Evolutionary conservation across 2,888 invertebrate species (phyloP), one percentile per base, ranked within the genome.

Genomic region (Lacanobia oleracea): DNA sequence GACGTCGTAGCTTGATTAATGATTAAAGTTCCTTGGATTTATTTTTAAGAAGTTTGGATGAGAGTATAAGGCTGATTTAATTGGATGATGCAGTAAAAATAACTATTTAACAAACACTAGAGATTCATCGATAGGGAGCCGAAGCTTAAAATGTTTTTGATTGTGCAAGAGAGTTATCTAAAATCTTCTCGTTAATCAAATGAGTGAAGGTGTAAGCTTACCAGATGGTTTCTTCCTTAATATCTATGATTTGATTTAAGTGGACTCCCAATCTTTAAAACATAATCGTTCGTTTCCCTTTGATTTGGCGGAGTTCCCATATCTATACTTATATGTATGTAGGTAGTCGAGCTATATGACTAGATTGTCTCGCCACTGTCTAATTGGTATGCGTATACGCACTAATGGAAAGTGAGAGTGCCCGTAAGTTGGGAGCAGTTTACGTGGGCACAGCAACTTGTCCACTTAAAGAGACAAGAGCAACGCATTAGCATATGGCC

Each of bases 401-500:
- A 75, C 57, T 54, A 70, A 69, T 82, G 71, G 88, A 93, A 92
- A 93, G 92, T 90, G 92, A 93, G 91, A 94, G 92, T 90, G 85
- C 82, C 74, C 80, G 82, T 82, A 81, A 83, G 79, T 79, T 86
- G 61, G 87, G 57, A 84, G 87, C 86, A 87, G 82, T 89, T 87
- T 87, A 88, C 88, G 90, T 91, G 88, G 89, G 90, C 82, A 74
- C 80, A 84, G 56, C 66, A 82, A 86, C 88, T 88, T 90, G 89
- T 88, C 89, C 85, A 87, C 85, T 79, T 74, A 83, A 72, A 67
- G 45, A 75, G 75, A 81, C 81, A 83, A 81, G 84, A 81, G 63
- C 66, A 83, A 87, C 77, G 81, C 89, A 94, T 95, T 94, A 92
- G 86, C 94, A 94, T 94, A 91, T 85, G 92, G 91, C 94, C 92